These are phyloP conservation scores for Rhadina sibilatrix DNA, from an alignment of 2,113 vertebrate genomes.

Conservation along the genomic window DNA sequence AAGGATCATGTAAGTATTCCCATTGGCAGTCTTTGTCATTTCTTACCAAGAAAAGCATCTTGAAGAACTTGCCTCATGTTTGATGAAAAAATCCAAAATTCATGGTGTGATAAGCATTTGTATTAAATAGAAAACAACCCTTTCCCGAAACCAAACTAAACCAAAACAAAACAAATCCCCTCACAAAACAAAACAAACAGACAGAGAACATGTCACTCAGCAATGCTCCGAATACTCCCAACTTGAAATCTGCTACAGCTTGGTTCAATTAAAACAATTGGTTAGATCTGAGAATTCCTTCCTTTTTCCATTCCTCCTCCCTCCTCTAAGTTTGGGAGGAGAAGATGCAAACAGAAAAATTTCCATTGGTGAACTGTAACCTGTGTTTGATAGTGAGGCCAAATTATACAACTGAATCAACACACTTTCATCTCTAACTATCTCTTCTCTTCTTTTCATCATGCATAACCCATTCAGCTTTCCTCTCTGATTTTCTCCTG, in stretches of 20 bases:
- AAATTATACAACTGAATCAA: slow-evolving; percentile 44
- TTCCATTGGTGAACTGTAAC: background rate
- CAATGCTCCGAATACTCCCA: background rate
- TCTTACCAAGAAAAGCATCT: background rate
- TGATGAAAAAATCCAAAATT: background rate
- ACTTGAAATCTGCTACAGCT: background rate
- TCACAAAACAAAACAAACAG: background rate
- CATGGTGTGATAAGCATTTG: background rate
- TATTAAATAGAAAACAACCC: background rate
- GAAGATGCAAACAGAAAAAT: background rate
- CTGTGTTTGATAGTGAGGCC: background rate
- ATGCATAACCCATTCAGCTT: background rate
- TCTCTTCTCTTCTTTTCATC: slow-evolving; percentile 5
- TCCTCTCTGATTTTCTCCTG: background rate
- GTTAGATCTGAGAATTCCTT: background rate
- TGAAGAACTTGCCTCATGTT: background rate
- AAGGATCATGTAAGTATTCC: background rate
- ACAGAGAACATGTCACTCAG: background rate
- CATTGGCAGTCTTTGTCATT: background rate
- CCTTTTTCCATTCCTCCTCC: background rate
- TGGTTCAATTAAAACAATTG: background rate
- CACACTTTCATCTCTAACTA: slow-evolving; percentile 6
- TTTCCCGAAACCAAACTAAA: background rate
- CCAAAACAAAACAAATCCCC: background rate
- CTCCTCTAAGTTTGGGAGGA: background rate